Base-by-base conservation (phyloP, 2,797 vertebrate species). In the Manis pentadactyla region DNA sequence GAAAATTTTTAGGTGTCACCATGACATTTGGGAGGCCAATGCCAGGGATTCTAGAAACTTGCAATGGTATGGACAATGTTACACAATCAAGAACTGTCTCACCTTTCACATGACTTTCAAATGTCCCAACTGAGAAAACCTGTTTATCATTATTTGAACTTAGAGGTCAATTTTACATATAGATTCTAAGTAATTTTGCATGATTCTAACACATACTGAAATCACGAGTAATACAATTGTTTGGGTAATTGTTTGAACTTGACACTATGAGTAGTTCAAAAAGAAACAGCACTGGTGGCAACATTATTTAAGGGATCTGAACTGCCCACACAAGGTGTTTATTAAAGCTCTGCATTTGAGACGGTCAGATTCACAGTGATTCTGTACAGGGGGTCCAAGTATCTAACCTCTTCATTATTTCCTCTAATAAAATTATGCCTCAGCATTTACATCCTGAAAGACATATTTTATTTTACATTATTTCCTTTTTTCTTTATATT, bases 121-220 rank as follows among this genome's bases (percentile, higher is more conserved):
- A 82, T 85, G 42, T 61, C 15, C 37, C 49, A 81, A 91, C 46
- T 1, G 83, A 71, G 73, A 93, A 92, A 95, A 82, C 1, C 37
- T 78, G 25, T 55, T 42, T 55, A 42, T 77, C 66, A 77, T n/a
- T 61, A 61, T 78, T 64, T 57, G 53, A 90, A 77, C 23, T 51
- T 51, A 94, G 34, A 90, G 69, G 39, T 95, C 31, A 53, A 66
- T 46, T 90, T 94, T 96, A 91, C 53, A 39, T 51, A 34, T 5
- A 81, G 71, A 68, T n/a, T 89, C 27, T 83, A 74, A 68, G 31
- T 66, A 93, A 55, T 71, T 79, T 34, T 86, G 46, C 9, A 81
- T 63, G 31, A 87, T 73, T 93, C 92, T 84, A 94, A 87, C 34
- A 55, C 4, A 89, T 2, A 87, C 4, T 51, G 57, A 87, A 79